Evolutionary conservation across 1,140 invertebrate species (phyloP).

Genomic region (Plodia interpunctella): DNA sequence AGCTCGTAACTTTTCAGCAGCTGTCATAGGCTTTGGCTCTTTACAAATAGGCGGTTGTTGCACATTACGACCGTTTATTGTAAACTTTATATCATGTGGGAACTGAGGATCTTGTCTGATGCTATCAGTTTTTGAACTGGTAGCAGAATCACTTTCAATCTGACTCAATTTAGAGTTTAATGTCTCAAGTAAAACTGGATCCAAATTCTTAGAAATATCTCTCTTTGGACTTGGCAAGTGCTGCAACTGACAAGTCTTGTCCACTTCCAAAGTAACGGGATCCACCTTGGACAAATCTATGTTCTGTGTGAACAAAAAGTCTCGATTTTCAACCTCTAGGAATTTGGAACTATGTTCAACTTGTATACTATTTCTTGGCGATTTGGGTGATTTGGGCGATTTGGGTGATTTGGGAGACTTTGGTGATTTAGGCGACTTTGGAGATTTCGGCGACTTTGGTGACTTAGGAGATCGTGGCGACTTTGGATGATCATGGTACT

Average conservation of each 20-base stretch:
- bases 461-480: conserved; percentile 77
- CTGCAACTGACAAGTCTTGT: conserved; percentile 80
- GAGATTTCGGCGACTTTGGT: conserved; percentile 79
- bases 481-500: conserved; percentile 77
- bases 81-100: conserved; percentile 74
- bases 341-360: conserved; percentile 68
- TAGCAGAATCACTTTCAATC: conserved; percentile 84
- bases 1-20: conserved; percentile 72
- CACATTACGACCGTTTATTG: conserved; percentile 64
- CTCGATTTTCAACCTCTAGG: conserved; percentile 72
- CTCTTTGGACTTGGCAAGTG: conserved; percentile 81
- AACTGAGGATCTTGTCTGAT: conserved; percentile 79
- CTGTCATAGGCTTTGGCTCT: conserved; percentile 60
- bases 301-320: conserved; percentile 84
- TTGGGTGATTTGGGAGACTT: conserved; percentile 79
- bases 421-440: conserved; percentile 73
- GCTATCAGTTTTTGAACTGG: conserved; percentile 82
- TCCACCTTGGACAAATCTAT: conserved; percentile 84
- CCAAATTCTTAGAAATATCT: conserved; percentile 81
- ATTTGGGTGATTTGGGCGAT: conserved; percentile 78
- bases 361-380: conserved; percentile 74
- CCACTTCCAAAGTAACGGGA: conserved; percentile 82
- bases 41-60: conserved; percentile 62
- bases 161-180: conserved; percentile 84
- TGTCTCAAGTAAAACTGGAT: conserved; percentile 81